These are phyloP conservation scores for Aphodius granarius DNA, from an alignment of 2,888 invertebrate genomes.

Conservation along the genomic window DNA sequence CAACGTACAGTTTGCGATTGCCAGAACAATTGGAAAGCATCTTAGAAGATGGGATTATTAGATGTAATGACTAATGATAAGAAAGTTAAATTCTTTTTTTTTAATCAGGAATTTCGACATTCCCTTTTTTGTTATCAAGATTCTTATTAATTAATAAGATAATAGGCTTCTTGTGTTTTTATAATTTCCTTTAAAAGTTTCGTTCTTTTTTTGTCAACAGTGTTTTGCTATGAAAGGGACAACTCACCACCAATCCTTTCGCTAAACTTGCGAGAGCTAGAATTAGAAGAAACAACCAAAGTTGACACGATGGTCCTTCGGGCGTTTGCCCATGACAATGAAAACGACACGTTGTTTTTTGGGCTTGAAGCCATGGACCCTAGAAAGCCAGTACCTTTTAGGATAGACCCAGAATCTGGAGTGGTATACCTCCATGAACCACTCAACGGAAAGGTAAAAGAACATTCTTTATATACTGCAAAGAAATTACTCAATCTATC, in stretches of 20 bases:
- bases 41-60: no score
- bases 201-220: constrained; percentile 14
- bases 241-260: constrained; percentile 71
- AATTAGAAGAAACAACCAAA: constrained; percentile 68
- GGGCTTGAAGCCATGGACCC: constrained; percentile 66
- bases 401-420: constrained; percentile 74
- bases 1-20: background rate
- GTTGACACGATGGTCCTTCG: constrained; percentile 73
- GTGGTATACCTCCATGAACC: constrained; percentile 80
- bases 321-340: constrained; percentile 68
- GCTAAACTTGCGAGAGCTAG: constrained; percentile 72
- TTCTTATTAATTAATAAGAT: no score
- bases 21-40: background rate
- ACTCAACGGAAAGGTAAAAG: constrained; percentile 73
- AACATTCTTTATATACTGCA: no score
- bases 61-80: no score
- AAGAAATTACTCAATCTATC: no score
- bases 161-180: no score
- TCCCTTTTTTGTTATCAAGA: background rate
- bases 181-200: no score
- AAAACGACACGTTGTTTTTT: constrained; percentile 65
- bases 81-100: no score
- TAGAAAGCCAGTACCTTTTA: constrained; percentile 65
- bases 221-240: constrained; percentile 47
- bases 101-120: background rate